Evolutionary conservation across 2,113 vertebrate genomes (phyloP).

Genomic region (Elachura formosa): DNA sequence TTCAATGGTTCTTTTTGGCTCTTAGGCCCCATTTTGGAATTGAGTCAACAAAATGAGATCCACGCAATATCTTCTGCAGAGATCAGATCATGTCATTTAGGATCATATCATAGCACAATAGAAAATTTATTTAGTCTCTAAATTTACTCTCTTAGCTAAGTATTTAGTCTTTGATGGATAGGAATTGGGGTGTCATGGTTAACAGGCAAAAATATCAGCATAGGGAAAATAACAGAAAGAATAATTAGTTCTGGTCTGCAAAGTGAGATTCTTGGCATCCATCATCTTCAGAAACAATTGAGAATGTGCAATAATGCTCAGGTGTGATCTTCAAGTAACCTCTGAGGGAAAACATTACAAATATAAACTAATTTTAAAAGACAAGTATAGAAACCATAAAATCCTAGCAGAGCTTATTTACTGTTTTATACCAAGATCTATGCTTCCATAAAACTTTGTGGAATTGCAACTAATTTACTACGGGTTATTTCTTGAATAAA

Average conservation of each 20-base stretch:
- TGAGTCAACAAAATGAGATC: neutral
- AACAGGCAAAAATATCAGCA: neutral
- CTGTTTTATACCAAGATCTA: neutral
- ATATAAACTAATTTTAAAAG: slow-evolving; percentile 9
- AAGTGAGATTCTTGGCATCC: neutral
- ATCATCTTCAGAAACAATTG: neutral
- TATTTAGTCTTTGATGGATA: neutral
- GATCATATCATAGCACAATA: neutral
- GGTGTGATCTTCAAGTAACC: neutral
- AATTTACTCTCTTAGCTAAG: neutral
- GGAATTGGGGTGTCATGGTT: neutral
- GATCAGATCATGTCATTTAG: neutral
- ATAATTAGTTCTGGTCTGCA: neutral
- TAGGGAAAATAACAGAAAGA: neutral
- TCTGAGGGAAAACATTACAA: neutral
- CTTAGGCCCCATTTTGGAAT: neutral
- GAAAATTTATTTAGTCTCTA: neutral
- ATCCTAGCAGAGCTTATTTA: slow-evolving; percentile 3
- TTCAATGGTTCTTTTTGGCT: neutral
- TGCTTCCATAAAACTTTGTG: neutral
- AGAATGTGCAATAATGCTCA: neutral
- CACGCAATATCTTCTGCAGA: neutral
- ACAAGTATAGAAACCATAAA: neutral
- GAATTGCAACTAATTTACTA: slow-evolving; percentile 1
- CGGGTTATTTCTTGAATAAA: slow-evolving; percentile 3